phyloP scores from a whole-genome alignment of 2,797 vertebrate species.

The Enteromius fasciolatus region DNA sequence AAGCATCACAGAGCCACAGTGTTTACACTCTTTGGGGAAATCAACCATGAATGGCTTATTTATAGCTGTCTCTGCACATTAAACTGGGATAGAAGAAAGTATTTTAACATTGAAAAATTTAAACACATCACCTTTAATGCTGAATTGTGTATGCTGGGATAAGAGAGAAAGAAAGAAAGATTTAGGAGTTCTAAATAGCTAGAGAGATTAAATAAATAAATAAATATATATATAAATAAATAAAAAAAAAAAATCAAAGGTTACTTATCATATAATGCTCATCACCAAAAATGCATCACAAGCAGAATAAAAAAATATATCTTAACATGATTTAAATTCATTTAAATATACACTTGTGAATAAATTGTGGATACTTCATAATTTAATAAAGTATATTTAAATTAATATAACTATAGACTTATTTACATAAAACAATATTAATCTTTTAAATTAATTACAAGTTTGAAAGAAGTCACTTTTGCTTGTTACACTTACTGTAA shows the following conservation, averaged over 20 bases:
- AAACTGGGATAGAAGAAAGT: not conserved
- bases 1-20: not conserved
- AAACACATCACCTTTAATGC: not conserved
- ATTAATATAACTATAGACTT: not conserved
- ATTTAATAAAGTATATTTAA: not conserved
- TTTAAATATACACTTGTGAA: not conserved
- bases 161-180: not conserved
- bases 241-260: not conserved
- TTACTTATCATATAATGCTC: not conserved
- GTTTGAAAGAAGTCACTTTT: not conserved
- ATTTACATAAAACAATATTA: not conserved
- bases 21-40: not conserved
- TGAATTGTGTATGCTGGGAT: not conserved
- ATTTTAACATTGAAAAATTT: conserved; percentile 4
- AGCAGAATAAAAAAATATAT: not conserved
- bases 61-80: not conserved
- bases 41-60: conserved; percentile 15
- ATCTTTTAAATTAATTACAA: not conserved
- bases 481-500: not conserved
- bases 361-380: not conserved
- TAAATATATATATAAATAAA: not conserved
- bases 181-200: not conserved
- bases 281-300: not conserved
- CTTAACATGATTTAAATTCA: not conserved
- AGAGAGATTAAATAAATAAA: not conserved